These are phyloP conservation scores for Andrena fulva DNA, from an alignment of 2,888 invertebrate genomes.

Conservation along the genomic window DNA sequence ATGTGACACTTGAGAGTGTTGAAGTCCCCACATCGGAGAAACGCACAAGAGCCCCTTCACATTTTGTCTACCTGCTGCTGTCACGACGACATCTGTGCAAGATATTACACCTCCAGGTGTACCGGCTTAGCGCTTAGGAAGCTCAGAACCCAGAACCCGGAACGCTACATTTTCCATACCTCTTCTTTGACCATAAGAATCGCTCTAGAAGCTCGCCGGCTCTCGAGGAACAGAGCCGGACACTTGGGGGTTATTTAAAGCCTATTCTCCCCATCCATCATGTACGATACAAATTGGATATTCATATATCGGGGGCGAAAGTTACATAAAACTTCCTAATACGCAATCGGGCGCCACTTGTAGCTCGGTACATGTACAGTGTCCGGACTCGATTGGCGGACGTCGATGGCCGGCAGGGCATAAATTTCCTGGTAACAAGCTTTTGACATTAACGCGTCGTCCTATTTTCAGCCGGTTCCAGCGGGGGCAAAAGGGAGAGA, in stretches of 20 bases:
- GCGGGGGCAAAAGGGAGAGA: constrained; percentile 44
- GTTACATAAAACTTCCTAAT: constrained; percentile 6
- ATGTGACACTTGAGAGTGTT: too few relatives aligned
- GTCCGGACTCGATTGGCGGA: constrained; percentile 29
- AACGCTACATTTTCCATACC: too few relatives aligned
- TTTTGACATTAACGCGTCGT: constrained; percentile 63
- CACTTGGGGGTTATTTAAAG: constrained; percentile 11
- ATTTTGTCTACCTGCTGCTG: too few relatives aligned
- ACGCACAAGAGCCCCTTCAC: too few relatives aligned
- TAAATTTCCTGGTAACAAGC: constrained; percentile 62
- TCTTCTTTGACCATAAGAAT: background rate
- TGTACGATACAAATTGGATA: constrained; percentile 7
- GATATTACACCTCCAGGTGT: too few relatives aligned
- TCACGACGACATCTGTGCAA: too few relatives aligned
- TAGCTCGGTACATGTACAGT: constrained; percentile 9
- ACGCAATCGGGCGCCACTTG: constrained; percentile 11
- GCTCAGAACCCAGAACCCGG: too few relatives aligned
- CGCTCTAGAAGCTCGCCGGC: background rate
- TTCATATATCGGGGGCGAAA: background rate
- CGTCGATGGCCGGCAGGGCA: constrained; percentile 24
- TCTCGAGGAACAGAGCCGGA: background rate
- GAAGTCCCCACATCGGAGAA: too few relatives aligned
- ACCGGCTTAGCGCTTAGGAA: too few relatives aligned
- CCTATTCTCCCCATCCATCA: background rate
- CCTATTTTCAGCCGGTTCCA: constrained; percentile 63